Base-by-base conservation (phyloP, 1,140 invertebrate genomes). In the Streblospio benedicti region DNA sequence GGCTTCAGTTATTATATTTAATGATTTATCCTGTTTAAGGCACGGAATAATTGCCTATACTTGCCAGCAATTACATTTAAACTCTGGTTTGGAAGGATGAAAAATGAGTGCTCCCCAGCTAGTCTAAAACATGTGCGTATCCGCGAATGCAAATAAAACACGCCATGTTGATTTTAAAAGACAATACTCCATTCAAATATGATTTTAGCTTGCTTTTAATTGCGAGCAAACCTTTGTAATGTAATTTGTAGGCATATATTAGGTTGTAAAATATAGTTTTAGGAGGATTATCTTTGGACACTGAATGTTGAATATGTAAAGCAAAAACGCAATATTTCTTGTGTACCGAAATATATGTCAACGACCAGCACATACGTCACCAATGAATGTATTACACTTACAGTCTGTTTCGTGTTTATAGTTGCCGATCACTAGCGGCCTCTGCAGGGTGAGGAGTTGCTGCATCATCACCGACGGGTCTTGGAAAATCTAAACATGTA, bases 391-490 rank as follows among this genome's bases (percentile, higher is more conserved):
- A 85, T 86, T 84, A 93, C 91, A 95, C 85, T 86, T 84, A 94
- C 91, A 96, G 77, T 96, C 87, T 57, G 89, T 92, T 70, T 95
- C 89, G 76, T 95, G 91, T 60, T 83, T 85, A 84, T 89, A 91
- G 27, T 81, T 71, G 30, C 85, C 85, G 54, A 86, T 78, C 0
- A 87, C 86, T 5, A 91, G 76, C 45, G 85, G 87, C 71, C 88
- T 86, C 0, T 86, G 84, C 62, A 81, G 86, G 54, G 83, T 87
- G 1, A 97, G 75, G 27, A 93, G 80, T 72, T 92, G 89, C 68
- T 94, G 89, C 91, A 97, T 96, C 51, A 90, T 81, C 49, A 87
- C 85, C 2, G 92, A 93, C 9, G 94, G 94, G 72, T 98, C 95
- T 65, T 84, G 91, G 74, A 97, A 98, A 1, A 97, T 72, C 77